These are phyloP conservation scores for Sebastes goodei DNA, from an alignment of 2,797 vertebrate genomes.

Conservation along the genomic window DNA sequence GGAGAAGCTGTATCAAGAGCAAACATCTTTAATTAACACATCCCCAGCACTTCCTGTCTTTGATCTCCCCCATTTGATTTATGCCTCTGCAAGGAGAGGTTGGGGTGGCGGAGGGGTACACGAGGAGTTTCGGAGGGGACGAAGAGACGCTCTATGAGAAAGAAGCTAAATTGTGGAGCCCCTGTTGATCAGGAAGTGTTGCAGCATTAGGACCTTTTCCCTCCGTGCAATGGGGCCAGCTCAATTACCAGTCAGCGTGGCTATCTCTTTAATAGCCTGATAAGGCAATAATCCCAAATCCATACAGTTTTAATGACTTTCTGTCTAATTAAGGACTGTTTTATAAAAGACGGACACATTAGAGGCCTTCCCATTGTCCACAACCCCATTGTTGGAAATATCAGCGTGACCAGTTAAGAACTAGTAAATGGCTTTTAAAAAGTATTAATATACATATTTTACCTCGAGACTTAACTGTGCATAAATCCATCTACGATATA, in stretches of 20 bases:
- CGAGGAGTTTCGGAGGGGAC: slow-evolving; percentile 35
- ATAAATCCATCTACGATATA: slow-evolving; percentile 35
- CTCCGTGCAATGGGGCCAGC: slow-evolving; percentile 53
- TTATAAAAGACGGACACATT: slow-evolving; percentile 67
- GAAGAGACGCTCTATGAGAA: slow-evolving; percentile 50
- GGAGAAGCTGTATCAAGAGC: slow-evolving; percentile 78
- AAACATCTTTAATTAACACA: slow-evolving; percentile 88
- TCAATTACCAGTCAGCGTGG: slow-evolving; percentile 77
- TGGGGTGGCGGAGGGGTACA: slow-evolving; percentile 18
- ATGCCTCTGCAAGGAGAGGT: slow-evolving; percentile 60
- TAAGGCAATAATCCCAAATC: slow-evolving; percentile 83
- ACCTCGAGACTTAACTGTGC: background rate
- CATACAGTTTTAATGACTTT: slow-evolving; percentile 84
- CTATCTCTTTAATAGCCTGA: slow-evolving; percentile 80
- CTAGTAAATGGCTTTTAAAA: slow-evolving; percentile 50
- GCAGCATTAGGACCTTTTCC: slow-evolving; percentile 52
- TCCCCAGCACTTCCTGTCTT: slow-evolving; percentile 76
- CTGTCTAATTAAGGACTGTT: slow-evolving; percentile 76
- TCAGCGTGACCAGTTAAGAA: slow-evolving; percentile 46
- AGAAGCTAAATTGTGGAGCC: slow-evolving; percentile 42
- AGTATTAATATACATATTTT: slow-evolving; percentile 40
- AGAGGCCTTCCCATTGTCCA: slow-evolving; percentile 65
- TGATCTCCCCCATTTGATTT: slow-evolving; percentile 76
- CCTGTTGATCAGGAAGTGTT: slow-evolving; percentile 43
- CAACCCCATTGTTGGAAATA: slow-evolving; percentile 66